phyloP scores from a whole-genome alignment of 2,888 invertebrate species.

The Bursaphelenchus okinawaensis region DNA sequence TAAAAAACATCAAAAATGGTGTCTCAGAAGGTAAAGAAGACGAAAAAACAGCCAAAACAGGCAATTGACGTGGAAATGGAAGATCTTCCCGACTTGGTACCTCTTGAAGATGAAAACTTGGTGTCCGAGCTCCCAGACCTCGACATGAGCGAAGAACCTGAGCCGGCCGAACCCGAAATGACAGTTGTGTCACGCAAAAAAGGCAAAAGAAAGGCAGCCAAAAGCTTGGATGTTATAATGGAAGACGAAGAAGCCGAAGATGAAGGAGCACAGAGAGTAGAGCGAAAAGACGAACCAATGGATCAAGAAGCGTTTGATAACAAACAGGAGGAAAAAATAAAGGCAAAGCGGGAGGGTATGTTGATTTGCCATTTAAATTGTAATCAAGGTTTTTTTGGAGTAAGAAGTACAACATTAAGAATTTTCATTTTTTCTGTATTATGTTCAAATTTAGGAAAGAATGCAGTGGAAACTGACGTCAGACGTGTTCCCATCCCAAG shows the following conservation, averaged over 20 bases:
- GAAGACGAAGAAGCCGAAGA: neutral
- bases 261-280: neutral
- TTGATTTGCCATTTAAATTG: conserved; percentile 4
- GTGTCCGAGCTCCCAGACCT: neutral
- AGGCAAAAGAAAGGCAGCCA: neutral
- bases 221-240: conserved; percentile 1
- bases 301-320: neutral
- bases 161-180: neutral
- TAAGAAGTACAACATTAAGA: too few species aligned
- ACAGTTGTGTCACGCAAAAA: neutral
- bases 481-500: conserved; percentile 74
- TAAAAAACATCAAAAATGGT: neutral
- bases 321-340: conserved; percentile 7
- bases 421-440: neutral
- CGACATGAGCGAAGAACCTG: neutral
- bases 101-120: neutral
- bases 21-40: neutral
- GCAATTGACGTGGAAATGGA: neutral
- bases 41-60: neutral
- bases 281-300: neutral
- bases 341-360: neutral
- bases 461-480: conserved; percentile 24
- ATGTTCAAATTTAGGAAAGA: conserved; percentile 8
- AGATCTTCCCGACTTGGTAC: conserved; percentile 1
- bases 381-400: neutral